These are phyloP conservation scores for Solenopsis fugax DNA, from an alignment of 1,140 invertebrate genomes.

Conservation along the genomic window DNA sequence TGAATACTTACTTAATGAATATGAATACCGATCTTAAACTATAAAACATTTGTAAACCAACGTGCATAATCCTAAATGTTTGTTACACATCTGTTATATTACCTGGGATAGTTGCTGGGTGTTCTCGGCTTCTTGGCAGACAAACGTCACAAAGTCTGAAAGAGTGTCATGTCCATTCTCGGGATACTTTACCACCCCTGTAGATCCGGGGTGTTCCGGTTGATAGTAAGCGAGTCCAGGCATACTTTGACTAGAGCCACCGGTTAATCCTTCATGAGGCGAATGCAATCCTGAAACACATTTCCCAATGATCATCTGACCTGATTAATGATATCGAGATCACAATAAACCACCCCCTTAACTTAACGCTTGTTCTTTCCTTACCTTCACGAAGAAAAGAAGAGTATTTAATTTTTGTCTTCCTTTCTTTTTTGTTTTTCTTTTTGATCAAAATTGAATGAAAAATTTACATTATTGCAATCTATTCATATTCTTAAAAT, in stretches of 20 bases:
- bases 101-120: slow-evolving; percentile 93
- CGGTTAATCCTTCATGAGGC: slow-evolving; percentile 89
- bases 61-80: background rate
- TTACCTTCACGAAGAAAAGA: slow-evolving; percentile 33
- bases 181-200: slow-evolving; percentile 92
- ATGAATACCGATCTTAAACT: no score
- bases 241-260: slow-evolving; percentile 90
- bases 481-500: background rate
- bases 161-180: slow-evolving; percentile 96
- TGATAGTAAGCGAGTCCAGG: slow-evolving; percentile 89
- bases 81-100: slow-evolving; percentile 75
- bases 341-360: slow-evolving; percentile 81
- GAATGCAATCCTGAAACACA: slow-evolving; percentile 87
- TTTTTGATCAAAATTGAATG: slow-evolving; percentile 30
- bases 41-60: no score
- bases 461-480: slow-evolving; percentile 12
- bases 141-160: slow-evolving; percentile 98
- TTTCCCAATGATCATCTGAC: slow-evolving; percentile 58
- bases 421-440: background rate
- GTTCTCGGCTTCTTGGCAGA: slow-evolving; percentile 96
- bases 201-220: slow-evolving; percentile 87
- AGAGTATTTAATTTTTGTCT: background rate
- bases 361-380: slow-evolving; percentile 50
- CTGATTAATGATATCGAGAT: slow-evolving; percentile 48
- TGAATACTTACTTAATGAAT: no score